A percentile compares a stretch with the other conserved stretches of the same genome.
Conservation (phyloP, 1,140 invertebrate genomes). For the Eriosoma lanigerum region DNA sequence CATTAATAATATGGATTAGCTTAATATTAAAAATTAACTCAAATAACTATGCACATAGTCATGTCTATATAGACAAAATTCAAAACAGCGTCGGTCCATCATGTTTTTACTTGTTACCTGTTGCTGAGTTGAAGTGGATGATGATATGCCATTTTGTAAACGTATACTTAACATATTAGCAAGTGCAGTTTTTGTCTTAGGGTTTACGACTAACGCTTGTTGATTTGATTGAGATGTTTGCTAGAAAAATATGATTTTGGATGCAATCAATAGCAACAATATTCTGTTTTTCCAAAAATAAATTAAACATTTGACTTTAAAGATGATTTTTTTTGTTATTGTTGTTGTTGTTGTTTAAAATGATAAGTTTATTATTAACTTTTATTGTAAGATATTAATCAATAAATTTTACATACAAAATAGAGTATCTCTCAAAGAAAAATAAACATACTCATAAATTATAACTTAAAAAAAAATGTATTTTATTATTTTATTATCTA, state of each 20-base stretch:
- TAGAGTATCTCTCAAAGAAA: too few species aligned
- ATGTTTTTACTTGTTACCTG: slow-evolving; percentile 40
- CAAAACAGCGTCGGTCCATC: slow-evolving; percentile 30
- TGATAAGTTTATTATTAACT: neutral
- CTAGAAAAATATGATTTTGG: slow-evolving; percentile 48
- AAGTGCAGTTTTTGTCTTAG: slow-evolving; percentile 92
- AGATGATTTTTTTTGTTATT: neutral
- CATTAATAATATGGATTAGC: slow-evolving; percentile 16
- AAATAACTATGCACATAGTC: slow-evolving; percentile 15
- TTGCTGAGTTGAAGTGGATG: slow-evolving; percentile 38
- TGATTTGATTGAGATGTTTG: slow-evolving; percentile 53
- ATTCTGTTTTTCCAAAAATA: neutral
- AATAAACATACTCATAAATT: too few species aligned
- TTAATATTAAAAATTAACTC: slow-evolving; percentile 14
- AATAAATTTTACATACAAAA: too few species aligned
- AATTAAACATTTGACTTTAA: neutral
- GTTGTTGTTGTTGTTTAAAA: too few species aligned
- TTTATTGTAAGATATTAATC: neutral
- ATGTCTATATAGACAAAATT: slow-evolving; percentile 29
- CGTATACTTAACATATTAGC: slow-evolving; percentile 92
- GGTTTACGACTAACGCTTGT: slow-evolving; percentile 67
- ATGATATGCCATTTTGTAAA: slow-evolving; percentile 65
- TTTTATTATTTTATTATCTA: too few species aligned
- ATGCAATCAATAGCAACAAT: slow-evolving; percentile 25
- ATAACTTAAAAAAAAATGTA: too few species aligned